phyloP scores from a whole-genome alignment of 1,140 invertebrate genomes.

The Mactra quadrangularis region DNA sequence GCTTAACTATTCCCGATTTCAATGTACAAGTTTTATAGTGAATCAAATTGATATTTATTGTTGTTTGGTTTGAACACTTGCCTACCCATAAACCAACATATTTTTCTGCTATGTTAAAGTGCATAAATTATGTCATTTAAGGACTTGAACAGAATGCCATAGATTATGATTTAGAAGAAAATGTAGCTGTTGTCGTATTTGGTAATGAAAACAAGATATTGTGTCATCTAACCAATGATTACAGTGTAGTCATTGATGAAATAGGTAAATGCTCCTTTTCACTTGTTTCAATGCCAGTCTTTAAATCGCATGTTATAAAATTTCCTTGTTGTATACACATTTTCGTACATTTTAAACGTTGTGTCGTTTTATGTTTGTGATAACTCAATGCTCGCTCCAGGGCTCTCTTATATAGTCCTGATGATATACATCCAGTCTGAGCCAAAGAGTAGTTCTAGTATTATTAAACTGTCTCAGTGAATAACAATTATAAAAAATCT shows the following conservation, averaged over 20 bases:
- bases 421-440: no score
- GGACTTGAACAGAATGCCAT: slow-evolving; percentile 39
- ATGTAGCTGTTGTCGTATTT: slow-evolving; percentile 43
- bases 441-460: no score
- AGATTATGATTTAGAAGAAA: slow-evolving; percentile 42
- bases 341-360: neutral
- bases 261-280: slow-evolving; percentile 9
- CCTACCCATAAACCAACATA: no score
- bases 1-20: no score
- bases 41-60: no score
- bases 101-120: no score
- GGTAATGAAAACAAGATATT: slow-evolving; percentile 37
- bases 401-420: no score
- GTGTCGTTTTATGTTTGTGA: neutral
- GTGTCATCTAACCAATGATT: slow-evolving; percentile 45
- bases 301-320: neutral
- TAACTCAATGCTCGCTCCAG: no score
- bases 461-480: no score
- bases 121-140: slow-evolving; percentile 24
- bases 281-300: neutral
- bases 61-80: no score
- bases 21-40: no score
- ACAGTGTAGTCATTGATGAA: neutral
- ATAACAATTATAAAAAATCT: no score
- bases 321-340: neutral